These are phyloP conservation scores for Luperina nickerlii DNA, from an alignment of 2,888 invertebrate genomes.

Conservation along the genomic window DNA sequence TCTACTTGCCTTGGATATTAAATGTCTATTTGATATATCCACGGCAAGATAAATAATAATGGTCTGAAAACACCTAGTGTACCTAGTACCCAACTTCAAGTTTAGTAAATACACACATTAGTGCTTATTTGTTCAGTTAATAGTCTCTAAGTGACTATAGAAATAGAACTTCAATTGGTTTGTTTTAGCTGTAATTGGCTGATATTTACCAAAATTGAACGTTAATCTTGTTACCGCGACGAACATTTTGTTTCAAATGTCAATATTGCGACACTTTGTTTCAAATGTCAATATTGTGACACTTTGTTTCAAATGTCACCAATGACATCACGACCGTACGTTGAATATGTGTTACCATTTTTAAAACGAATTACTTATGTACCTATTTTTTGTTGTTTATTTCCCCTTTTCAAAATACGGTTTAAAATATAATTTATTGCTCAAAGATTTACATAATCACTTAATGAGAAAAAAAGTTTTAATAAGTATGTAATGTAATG, in stretches of 20 bases:
- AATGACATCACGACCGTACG: background rate
- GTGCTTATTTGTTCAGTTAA: constrained; percentile 10
- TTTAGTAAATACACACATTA: constrained; percentile 14
- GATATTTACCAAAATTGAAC: background rate
- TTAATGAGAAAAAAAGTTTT: background rate
- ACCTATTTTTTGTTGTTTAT: background rate
- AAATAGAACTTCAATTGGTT: background rate
- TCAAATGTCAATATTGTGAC: background rate
- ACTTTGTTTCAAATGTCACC: too few relatives aligned
- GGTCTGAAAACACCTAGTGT: background rate
- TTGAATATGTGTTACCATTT: background rate
- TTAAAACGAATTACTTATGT: background rate
- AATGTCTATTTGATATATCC: constrained; percentile 16
- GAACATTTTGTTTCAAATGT: background rate
- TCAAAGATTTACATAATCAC: background rate
- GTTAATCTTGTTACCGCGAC: too few relatives aligned
- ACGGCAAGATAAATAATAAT: constrained; percentile 20
- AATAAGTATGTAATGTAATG: background rate
- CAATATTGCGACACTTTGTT: background rate
- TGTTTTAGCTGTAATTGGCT: background rate
- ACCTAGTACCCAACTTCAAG: background rate
- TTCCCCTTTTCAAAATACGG: background rate
- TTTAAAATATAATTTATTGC: background rate
- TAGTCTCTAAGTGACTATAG: background rate
- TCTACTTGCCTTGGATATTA: too few relatives aligned